Evolutionary conservation across 2,797 vertebrate species (phyloP), one percentile per base, ranked within the genome.

Genomic region (Falco berigora): DNA sequence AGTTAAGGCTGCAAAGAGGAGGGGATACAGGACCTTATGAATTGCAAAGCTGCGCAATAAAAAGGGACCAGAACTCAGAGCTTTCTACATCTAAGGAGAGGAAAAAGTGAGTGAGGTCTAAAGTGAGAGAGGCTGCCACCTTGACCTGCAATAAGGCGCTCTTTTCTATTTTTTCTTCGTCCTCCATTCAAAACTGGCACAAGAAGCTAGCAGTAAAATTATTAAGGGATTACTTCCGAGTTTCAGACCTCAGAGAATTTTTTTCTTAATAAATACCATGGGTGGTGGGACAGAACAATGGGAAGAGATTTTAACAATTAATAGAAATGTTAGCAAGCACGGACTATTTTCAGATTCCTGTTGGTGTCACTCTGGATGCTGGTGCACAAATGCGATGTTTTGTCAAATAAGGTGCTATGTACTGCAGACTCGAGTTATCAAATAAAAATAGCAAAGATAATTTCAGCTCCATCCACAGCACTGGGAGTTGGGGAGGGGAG

Each of bases 361-460:
- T 34, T 75, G 71, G 46, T 68, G 63, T 76, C 75, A 42, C 58
- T 67, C 66, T 81, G 68, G 44, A 73, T 84, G 19, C 53, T 74
- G 53, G 59, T 88, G 64, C 67, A 68, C 44, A 90, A 85, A 58
- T 9, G 23, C 4, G 5, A 67, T 86, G 61, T 69, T 97, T 89
- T 93, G 68, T 95, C 68, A 96, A 87, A 80, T 44, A 81, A 91
- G 42, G 79, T 82, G 87, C 47, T 90, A 81, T 76, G 64, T 81
- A 53, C 46, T 79, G 66, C 55, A 95, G 64, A 74, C 47, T 75
- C 44, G 64, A 87, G 77, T 90, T 86, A 76, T 68, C 85, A 92
- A 79, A 85, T 78, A 76, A 94, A 96, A 96, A 95, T 94, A 96
- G 64, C 58, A 94, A 86, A 72, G 56, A 88, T 68, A 77, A 85